phyloP scores from a whole-genome alignment of 2,113 vertebrate genomes.

The Thalassarche chlororhynchos region DNA sequence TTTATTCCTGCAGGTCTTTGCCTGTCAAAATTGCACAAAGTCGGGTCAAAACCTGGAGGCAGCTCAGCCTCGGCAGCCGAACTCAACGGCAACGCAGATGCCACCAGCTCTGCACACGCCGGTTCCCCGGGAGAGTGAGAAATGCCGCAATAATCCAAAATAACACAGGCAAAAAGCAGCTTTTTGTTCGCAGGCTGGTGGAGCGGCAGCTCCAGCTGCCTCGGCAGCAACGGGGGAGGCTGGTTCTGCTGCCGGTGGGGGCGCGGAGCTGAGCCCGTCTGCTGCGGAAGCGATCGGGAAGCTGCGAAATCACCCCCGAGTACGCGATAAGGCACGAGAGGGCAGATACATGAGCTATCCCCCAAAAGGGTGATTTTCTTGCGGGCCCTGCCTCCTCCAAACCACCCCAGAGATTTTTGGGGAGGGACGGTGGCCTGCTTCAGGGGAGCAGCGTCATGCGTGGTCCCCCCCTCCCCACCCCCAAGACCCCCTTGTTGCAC shows the following conservation, averaged over 20 bases:
- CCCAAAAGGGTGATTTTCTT: neutral
- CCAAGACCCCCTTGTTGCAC: neutral
- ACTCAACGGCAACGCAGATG: neutral
- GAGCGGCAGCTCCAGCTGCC: neutral
- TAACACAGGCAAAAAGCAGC: neutral
- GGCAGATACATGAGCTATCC: neutral
- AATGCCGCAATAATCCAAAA: neutral
- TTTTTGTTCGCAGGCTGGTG: neutral
- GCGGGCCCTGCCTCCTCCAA: neutral
- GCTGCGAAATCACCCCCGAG: accelerated
- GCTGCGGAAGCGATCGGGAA: neutral
- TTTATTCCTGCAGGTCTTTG: neutral
- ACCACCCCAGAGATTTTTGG: neutral
- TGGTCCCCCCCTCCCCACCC: accelerated
- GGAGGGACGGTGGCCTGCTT: neutral
- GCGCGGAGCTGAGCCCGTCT: neutral
- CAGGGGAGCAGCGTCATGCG: neutral
- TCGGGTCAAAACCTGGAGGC: neutral
- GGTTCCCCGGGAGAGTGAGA: accelerated
- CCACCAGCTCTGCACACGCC: neutral
- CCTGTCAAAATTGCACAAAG: neutral
- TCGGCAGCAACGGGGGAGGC: neutral
- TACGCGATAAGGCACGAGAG: accelerated
- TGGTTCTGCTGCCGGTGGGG: neutral
- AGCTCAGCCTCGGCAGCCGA: neutral